Evolutionary conservation across 53 echinoderm and acorn worm genomes (phyloP).

Genomic region (Crossaster papposus): DNA sequence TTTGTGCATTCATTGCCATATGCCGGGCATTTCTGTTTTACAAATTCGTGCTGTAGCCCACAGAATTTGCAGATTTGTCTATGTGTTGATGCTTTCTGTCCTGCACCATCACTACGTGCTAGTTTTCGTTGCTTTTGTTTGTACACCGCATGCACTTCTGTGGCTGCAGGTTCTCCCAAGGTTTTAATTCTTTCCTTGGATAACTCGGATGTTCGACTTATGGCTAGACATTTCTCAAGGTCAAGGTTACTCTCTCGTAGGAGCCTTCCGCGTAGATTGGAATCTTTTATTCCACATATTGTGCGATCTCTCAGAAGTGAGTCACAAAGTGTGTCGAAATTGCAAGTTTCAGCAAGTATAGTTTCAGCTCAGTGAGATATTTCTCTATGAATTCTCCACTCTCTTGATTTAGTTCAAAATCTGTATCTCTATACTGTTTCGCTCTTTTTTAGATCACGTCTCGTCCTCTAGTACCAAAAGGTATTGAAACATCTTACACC

Average conservation of each 20-base stretch:
- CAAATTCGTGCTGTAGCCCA: conserved; percentile 50
- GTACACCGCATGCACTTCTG: no score
- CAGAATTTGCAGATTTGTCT: conserved; percentile 58
- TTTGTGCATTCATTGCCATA: conserved; percentile 49
- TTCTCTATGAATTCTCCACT: conserved; percentile 31
- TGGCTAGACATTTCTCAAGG: conserved; percentile 7
- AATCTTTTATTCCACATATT: conserved; percentile 47
- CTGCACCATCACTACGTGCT: not conserved
- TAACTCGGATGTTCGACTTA: no score
- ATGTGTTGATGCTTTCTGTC: not conserved
- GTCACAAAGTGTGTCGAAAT: conserved; percentile 39
- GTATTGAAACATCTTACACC: not conserved
- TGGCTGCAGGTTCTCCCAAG: no score
- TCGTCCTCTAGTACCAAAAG: not conserved
- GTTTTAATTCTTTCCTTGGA: no score
- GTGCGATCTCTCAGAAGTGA: conserved; percentile 51
- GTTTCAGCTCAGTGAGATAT: conserved; percentile 38
- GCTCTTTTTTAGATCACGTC: conserved; percentile 46
- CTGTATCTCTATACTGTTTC: conserved; percentile 54
- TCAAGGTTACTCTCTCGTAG: conserved; percentile 44
- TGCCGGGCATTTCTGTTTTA: conserved; percentile 60
- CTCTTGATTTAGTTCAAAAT: conserved; percentile 51
- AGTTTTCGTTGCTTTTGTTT: not conserved
- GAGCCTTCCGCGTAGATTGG: conserved; percentile 42
- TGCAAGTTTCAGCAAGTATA: conserved; percentile 40